Evolutionary conservation across 1,140 invertebrate genomes (phyloP).

Genomic region (Lucilia cuprina): DNA sequence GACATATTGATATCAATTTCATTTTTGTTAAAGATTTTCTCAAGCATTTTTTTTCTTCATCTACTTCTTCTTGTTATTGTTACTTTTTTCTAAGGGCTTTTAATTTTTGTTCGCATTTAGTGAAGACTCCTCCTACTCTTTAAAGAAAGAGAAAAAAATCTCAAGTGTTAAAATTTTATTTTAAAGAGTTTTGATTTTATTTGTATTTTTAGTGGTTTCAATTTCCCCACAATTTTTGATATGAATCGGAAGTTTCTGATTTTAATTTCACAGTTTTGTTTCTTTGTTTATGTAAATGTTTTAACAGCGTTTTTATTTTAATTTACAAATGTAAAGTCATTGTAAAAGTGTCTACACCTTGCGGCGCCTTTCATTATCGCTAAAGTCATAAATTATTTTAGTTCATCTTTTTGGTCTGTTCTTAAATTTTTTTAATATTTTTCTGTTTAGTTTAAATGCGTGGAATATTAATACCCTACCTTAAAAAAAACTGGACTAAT

Average conservation of each 20-base stretch:
- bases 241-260: constrained; percentile 6
- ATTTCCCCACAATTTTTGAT: neutral
- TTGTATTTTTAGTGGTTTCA: neutral
- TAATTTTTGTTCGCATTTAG: neutral
- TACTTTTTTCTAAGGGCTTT: neutral
- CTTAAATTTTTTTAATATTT: neutral
- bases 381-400: constrained; percentile 55
- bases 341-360: constrained; percentile 49
- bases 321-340: constrained; percentile 25
- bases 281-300: neutral
- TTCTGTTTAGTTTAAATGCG: no score
- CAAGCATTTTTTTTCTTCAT: neutral
- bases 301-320: neutral
- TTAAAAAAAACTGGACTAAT: no score
- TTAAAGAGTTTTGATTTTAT: neutral
- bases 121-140: no score
- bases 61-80: neutral
- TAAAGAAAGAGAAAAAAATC: neutral
- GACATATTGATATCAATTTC: constrained; percentile 9
- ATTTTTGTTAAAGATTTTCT: neutral
- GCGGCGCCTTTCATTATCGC: constrained; percentile 60
- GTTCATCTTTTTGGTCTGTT: constrained; percentile 28
- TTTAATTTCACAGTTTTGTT: constrained; percentile 4
- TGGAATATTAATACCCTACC: no score
- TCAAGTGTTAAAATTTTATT: neutral